Conservation (phyloP, 2,113 vertebrate species). For the Notiomystis cincta region DNA sequence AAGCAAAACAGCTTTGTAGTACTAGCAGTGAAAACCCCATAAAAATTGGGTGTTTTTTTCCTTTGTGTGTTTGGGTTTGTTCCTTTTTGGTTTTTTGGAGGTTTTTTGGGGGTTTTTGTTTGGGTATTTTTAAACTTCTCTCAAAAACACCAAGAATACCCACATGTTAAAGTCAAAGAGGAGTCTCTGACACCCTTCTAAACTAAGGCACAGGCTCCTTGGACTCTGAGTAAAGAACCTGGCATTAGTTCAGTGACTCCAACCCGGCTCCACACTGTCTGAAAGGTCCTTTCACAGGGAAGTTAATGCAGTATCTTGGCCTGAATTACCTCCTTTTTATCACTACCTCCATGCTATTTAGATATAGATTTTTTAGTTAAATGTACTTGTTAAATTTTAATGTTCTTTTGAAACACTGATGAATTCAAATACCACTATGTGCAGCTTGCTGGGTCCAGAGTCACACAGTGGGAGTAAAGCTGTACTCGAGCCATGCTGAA, state of each 20-base stretch:
- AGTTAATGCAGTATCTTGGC: conserved; percentile 39
- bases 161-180: neutral
- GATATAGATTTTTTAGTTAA: conserved; percentile 53
- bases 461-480: neutral
- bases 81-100: neutral
- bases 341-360: conserved; percentile 40
- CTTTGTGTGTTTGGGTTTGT: accelerated
- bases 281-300: conserved; percentile 24
- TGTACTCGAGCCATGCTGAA: neutral
- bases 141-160: neutral
- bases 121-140: neutral
- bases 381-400: conserved; percentile 59
- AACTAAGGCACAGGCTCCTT: neutral
- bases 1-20: neutral
- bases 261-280: neutral
- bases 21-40: neutral
- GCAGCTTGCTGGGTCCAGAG: neutral
- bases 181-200: neutral
- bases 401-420: conserved; percentile 48
- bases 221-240: neutral
- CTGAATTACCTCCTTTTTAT: conserved; percentile 54
- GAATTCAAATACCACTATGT: neutral
- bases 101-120: neutral
- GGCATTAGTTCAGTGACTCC: conserved; percentile 7
- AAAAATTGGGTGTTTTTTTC: accelerated